These are phyloP conservation scores for Prinia subflava DNA, from an alignment of 2,113 vertebrate genomes.

Conservation along the genomic window DNA sequence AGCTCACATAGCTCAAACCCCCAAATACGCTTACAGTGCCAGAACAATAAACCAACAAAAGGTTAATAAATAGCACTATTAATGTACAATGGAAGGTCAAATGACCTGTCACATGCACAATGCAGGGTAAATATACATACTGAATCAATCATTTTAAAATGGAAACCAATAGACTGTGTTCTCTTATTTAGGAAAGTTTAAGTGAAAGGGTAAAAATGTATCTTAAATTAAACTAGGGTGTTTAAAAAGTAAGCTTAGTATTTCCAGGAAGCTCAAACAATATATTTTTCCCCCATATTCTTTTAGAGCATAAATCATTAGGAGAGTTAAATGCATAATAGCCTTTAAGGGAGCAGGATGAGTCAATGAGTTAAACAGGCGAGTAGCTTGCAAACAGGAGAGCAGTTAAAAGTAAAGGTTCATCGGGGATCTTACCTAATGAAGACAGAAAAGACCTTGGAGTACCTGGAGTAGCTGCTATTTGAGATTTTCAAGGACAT, in stretches of 20 bases:
- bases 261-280: not conserved
- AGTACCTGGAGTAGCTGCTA: not conserved
- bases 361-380: not conserved
- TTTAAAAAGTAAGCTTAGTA: not conserved
- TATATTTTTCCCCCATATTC: not conserved
- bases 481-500: not conserved
- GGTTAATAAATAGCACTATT: not conserved
- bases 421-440: constrained; percentile 5
- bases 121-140: not conserved
- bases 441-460: not conserved
- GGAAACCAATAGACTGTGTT: not conserved
- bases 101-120: not conserved
- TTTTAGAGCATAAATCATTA: not conserved
- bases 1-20: not conserved
- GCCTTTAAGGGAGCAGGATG: not conserved
- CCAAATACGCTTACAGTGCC: not conserved
- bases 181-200: not conserved
- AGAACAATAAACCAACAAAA: not conserved
- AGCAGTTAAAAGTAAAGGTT: constrained; percentile 26
- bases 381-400: not conserved
- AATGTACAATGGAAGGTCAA: not conserved
- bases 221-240: not conserved
- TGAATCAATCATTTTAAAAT: not conserved
- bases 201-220: not conserved
- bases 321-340: not conserved